phyloP scores from a whole-genome alignment of 2,888 invertebrate genomes.

The Macrophya alboannulata region DNA sequence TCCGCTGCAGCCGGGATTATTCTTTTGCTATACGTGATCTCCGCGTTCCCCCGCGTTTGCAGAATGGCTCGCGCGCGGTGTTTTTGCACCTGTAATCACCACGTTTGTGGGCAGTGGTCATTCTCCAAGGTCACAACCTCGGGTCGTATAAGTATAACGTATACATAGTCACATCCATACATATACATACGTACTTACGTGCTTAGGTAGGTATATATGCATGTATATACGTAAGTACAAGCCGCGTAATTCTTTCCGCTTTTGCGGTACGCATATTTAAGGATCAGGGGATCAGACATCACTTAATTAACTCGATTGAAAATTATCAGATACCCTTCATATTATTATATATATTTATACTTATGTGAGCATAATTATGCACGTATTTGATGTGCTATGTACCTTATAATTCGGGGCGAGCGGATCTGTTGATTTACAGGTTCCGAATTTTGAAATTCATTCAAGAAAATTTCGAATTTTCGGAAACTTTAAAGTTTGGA shows the following conservation, averaged over 20 bases:
- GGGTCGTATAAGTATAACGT: neutral
- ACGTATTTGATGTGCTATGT: neutral
- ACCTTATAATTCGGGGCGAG: neutral
- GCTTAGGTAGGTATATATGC: neutral
- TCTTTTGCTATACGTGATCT: neutral
- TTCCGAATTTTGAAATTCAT: too few relatives aligned
- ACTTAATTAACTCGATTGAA: slow-evolving; percentile 29
- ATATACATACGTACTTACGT: neutral
- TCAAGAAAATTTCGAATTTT: too few relatives aligned
- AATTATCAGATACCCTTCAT: neutral
- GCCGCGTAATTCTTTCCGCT: slow-evolving; percentile 8
- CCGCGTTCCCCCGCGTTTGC: neutral
- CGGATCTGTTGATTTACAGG: too few relatives aligned
- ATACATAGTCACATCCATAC: too few relatives aligned
- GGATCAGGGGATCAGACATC: neutral
- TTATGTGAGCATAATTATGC: neutral
- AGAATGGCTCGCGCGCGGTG: neutral
- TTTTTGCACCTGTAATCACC: slow-evolving; percentile 49
- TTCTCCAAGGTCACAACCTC: slow-evolving; percentile 22
- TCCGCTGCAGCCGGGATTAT: neutral
- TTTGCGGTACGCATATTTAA: neutral
- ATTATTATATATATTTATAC: neutral
- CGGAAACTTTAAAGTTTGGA: too few relatives aligned
- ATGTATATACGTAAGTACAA: neutral
- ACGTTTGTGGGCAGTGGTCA: slow-evolving; percentile 11